Conservation (phyloP, 2,797 vertebrate genomes). For the Melanotaenia trifasciata region DNA sequence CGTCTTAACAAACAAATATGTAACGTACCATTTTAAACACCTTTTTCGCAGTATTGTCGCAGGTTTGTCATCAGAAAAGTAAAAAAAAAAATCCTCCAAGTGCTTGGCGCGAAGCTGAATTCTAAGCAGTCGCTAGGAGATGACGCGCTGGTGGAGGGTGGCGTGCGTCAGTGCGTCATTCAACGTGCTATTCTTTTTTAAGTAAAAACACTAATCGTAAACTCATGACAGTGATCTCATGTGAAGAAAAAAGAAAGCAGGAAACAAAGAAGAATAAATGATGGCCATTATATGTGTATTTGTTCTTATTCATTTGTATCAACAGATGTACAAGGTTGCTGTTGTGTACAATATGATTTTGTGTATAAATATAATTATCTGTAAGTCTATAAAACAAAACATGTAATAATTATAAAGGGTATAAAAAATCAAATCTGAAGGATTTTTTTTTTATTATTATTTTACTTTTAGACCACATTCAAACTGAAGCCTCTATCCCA, state of each 20-base stretch:
- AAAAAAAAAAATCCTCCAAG: slow-evolving; percentile 18
- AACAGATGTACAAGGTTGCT: too few species aligned
- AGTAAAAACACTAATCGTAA: neutral
- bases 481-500: too few species aligned
- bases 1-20: accelerated
- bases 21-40: slow-evolving; percentile 62
- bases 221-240: neutral
- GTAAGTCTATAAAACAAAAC: too few species aligned
- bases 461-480: too few species aligned
- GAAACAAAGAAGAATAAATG: too few species aligned
- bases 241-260: neutral
- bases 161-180: slow-evolving; percentile 44
- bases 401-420: too few species aligned
- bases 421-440: too few species aligned
- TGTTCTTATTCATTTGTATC: too few species aligned
- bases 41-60: slow-evolving; percentile 9
- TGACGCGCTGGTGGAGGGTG: slow-evolving; percentile 68
- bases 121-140: slow-evolving; percentile 73
- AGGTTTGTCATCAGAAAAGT: slow-evolving; percentile 30
- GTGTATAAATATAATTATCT: too few species aligned
- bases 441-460: too few species aligned
- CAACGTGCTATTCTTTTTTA: neutral
- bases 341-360: too few species aligned
- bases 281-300: too few species aligned
- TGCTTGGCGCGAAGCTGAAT: slow-evolving; percentile 82